phyloP scores from a whole-genome alignment of 1,140 invertebrate genomes.

The Pogonomyrmex californicus region DNA sequence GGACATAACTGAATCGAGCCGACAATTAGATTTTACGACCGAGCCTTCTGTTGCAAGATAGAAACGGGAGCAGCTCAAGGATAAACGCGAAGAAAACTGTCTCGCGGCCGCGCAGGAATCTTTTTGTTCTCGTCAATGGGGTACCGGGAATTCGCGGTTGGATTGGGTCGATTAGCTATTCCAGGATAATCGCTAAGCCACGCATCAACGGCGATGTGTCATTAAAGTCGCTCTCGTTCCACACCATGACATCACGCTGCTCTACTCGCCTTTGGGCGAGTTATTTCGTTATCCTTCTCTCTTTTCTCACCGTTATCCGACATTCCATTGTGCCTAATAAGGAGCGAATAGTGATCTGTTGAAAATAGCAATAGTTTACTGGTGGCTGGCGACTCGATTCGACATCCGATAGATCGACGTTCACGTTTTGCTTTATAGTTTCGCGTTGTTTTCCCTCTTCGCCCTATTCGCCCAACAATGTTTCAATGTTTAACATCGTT shows the following conservation, averaged over 20 bases:
- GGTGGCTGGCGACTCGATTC: constrained; percentile 62
- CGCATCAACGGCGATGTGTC: constrained; percentile 67
- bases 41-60: neutral
- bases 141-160: constrained; percentile 40
- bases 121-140: constrained; percentile 22
- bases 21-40: constrained; percentile 33
- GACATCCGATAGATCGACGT: constrained; percentile 38
- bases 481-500: constrained; percentile 46
- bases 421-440: neutral
- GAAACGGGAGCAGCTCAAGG: neutral
- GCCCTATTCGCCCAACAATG: neutral
- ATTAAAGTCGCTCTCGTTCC: constrained; percentile 69
- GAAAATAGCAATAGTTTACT: constrained; percentile 76
- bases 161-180: constrained; percentile 45
- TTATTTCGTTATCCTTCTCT: constrained; percentile 46
- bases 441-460: too few relatives aligned
- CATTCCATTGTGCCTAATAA: constrained; percentile 68
- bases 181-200: constrained; percentile 68
- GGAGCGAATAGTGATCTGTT: constrained; percentile 71
- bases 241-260: constrained; percentile 73
- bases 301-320: neutral
- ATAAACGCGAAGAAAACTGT: constrained; percentile 27
- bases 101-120: constrained; percentile 8
- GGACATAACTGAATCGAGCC: neutral
- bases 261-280: constrained; percentile 48